phyloP scores from a whole-genome alignment of 2,113 vertebrate species.

The Cygnus atratus region DNA sequence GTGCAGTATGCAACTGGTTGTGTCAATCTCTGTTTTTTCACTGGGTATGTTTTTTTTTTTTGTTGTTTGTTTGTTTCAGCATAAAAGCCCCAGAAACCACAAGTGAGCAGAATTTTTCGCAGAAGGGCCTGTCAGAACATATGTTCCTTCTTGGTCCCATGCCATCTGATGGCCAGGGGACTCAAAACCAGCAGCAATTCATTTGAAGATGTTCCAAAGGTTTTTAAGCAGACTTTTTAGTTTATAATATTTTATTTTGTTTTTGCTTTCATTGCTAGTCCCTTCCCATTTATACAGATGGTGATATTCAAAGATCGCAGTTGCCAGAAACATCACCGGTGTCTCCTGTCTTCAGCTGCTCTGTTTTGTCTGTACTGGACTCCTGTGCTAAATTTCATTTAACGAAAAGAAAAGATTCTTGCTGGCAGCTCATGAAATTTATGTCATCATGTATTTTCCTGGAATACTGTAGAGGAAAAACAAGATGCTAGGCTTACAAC shows the following conservation, averaged over 20 bases:
- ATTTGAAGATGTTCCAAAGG: slow-evolving; percentile 65
- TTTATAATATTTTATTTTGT: slow-evolving; percentile 52
- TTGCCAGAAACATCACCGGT: neutral
- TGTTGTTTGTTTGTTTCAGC: neutral
- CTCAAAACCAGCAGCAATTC: slow-evolving; percentile 9
- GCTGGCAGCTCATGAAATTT: neutral
- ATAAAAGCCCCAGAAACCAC: neutral
- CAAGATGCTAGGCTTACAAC: neutral
- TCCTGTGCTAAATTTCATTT: slow-evolving; percentile 11
- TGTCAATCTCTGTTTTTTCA: neutral
- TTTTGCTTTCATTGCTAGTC: slow-evolving; percentile 49
- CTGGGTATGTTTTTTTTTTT: neutral
- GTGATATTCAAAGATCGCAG: neutral
- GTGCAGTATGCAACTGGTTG: neutral
- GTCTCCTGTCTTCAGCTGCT: neutral
- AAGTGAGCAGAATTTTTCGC: slow-evolving; percentile 32
- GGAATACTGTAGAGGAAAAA: neutral
- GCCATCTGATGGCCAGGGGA: slow-evolving; percentile 46
- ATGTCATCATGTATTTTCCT: neutral
- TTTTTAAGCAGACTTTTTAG: slow-evolving; percentile 41
- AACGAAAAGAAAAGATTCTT: slow-evolving; percentile 14
- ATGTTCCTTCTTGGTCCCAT: slow-evolving; percentile 37
- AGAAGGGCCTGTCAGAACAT: slow-evolving; percentile 53
- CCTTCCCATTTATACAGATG: slow-evolving; percentile 34
- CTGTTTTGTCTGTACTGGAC: neutral